Evolutionary conservation across 2,797 vertebrate genomes (phyloP).

Genomic region (Stomatorhinus walkeri): DNA sequence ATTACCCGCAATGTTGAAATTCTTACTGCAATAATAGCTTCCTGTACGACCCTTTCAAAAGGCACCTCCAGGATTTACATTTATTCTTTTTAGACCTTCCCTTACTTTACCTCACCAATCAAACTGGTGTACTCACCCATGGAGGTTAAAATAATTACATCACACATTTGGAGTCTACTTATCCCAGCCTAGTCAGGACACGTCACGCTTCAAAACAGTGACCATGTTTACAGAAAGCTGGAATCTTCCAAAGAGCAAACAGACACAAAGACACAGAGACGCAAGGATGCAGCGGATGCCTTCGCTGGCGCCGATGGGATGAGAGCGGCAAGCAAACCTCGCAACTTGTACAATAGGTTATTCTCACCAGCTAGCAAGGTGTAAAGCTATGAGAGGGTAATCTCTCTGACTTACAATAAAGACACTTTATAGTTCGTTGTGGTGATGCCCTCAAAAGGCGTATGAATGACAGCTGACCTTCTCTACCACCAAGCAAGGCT

Average conservation of each 20-base stretch:
- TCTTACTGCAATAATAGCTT: not conserved
- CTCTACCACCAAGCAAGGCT: not conserved
- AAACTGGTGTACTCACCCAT: not conserved
- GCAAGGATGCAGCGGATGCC: too few species aligned
- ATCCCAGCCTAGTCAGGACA: not conserved
- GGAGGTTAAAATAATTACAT: not conserved
- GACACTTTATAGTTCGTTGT: not conserved
- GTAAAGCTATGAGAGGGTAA: not conserved
- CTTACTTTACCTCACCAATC: not conserved
- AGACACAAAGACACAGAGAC: not conserved
- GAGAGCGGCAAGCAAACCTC: not conserved
- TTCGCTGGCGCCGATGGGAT: not conserved
- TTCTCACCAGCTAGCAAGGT: not conserved
- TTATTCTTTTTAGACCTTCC: not conserved
- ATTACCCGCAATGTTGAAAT: not conserved
- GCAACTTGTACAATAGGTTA: not conserved
- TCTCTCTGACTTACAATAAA: not conserved
- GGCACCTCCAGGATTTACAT: not conserved
- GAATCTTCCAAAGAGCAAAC: not conserved
- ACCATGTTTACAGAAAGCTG: not conserved
- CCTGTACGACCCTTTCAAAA: not conserved
- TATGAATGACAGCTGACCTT: not conserved
- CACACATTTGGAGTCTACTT: not conserved
- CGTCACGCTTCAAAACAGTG: not conserved
- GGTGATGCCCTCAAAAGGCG: not conserved